Evolutionary conservation across 2,888 invertebrate species (phyloP).

Genomic region (Gastrophysa polygoni): DNA sequence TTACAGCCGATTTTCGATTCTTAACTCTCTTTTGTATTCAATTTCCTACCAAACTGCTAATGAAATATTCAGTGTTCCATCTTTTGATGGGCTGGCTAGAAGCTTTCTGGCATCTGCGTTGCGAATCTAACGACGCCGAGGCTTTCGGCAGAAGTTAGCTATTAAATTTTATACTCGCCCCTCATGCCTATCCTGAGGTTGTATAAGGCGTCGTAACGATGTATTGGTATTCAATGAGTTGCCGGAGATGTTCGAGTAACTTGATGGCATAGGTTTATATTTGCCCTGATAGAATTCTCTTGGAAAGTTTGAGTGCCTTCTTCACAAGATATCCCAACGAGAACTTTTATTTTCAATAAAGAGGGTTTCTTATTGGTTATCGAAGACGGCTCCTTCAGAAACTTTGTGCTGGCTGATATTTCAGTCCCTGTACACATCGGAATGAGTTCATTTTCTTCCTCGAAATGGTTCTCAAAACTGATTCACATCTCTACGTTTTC

Average conservation of each 20-base stretch:
- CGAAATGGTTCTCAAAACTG: too few species aligned
- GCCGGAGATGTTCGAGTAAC: slow-evolving; percentile 1
- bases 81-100: slow-evolving; percentile 21
- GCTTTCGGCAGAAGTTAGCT: slow-evolving; percentile 24
- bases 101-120: slow-evolving; percentile 23
- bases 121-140: slow-evolving; percentile 24
- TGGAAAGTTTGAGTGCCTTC: background rate
- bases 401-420: too few species aligned
- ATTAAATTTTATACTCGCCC: slow-evolving; percentile 28
- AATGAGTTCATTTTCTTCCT: too few species aligned
- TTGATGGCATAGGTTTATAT: slow-evolving; percentile 3
- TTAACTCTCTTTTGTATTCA: slow-evolving; percentile 28
- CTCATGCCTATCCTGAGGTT: slow-evolving; percentile 22
- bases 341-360: too few species aligned
- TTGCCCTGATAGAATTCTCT: slow-evolving; percentile 1
- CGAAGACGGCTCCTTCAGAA: too few species aligned
- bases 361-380: too few species aligned
- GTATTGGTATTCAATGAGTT: slow-evolving; percentile 18
- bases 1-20: slow-evolving; percentile 24
- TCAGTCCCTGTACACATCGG: too few species aligned
- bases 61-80: slow-evolving; percentile 34
- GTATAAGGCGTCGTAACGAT: slow-evolving; percentile 20
- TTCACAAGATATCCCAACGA: too few species aligned
- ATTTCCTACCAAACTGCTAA: slow-evolving; percentile 32
- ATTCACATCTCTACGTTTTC: too few species aligned